Evolutionary conservation across 1,140 invertebrate species (phyloP).

Genomic region (Sminthurides bifidus): DNA sequence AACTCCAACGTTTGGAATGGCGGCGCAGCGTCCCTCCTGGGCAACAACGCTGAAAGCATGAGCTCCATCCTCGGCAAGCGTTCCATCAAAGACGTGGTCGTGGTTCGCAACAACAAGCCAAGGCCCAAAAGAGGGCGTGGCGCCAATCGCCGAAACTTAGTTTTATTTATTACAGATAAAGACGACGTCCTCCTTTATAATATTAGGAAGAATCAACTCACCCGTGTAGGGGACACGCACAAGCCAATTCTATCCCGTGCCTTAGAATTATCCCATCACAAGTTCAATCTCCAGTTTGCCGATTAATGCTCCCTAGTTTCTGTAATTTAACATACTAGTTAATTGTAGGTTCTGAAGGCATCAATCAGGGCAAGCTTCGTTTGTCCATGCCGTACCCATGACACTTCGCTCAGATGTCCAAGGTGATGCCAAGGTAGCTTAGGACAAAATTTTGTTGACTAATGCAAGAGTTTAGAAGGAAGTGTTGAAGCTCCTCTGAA

Average conservation of each 20-base stretch:
- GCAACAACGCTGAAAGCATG: not conserved
- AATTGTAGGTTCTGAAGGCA: too few species aligned
- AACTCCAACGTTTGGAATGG: constrained; percentile 5
- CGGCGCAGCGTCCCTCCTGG: not conserved
- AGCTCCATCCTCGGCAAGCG: not conserved
- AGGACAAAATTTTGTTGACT: too few species aligned
- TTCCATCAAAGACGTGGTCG: not conserved
- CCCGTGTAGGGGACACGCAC: constrained; percentile 4
- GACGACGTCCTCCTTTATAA: constrained; percentile 12
- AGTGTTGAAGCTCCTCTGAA: too few species aligned
- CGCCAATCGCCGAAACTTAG: not conserved
- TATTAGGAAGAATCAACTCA: constrained; percentile 1
- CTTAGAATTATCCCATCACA: constrained; percentile 2
- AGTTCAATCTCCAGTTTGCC: not conserved
- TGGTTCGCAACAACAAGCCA: constrained; percentile 1
- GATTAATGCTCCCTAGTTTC: too few species aligned
- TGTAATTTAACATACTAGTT: too few species aligned
- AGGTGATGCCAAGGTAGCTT: too few species aligned
- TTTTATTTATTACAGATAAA: constrained; percentile 12
- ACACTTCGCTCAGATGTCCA: too few species aligned
- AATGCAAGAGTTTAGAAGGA: too few species aligned
- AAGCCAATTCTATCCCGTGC: constrained; percentile 1
- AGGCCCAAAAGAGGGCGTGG: constrained; percentile 5
- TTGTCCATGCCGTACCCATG: too few species aligned
- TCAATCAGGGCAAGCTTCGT: too few species aligned